A percentile compares a stretch with the other conserved stretches of the same genome.
phyloP scores from a whole-genome alignment of 64 coral and sea anemone species.

The Hydrozoanthus tunicans region DNA sequence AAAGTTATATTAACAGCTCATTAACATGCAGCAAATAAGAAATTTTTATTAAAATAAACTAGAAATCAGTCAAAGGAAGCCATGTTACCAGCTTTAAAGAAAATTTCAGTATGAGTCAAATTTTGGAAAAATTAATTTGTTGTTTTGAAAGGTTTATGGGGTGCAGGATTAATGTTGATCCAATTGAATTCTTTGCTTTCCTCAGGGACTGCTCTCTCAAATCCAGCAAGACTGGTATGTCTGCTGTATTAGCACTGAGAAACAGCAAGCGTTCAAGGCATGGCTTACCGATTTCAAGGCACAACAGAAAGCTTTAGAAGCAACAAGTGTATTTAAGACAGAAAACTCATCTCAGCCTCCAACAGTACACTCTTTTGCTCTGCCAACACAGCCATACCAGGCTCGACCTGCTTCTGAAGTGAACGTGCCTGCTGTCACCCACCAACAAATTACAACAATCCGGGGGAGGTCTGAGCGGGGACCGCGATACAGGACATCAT shows the following conservation, averaged over 20 bases:
- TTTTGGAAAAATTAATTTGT: no score
- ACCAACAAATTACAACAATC: neutral
- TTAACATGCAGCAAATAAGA: no score
- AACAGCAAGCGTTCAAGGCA: neutral
- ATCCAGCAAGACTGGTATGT: constrained; percentile 8
- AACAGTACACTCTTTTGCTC: neutral
- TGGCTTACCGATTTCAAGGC: neutral
- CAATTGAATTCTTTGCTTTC: neutral
- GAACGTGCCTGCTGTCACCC: neutral
- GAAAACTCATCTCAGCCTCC: neutral
- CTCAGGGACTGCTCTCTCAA: constrained; percentile 7
- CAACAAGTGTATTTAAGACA: neutral
- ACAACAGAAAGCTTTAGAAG: neutral
- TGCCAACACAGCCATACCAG: constrained; percentile 7
- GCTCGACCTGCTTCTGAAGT: neutral
- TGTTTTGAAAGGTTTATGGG: no score
- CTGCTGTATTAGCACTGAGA: neutral
- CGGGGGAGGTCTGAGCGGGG: neutral
- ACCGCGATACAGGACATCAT: constrained; percentile 43
- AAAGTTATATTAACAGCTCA: no score
- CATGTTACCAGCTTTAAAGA: no score
- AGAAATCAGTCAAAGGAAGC: no score
- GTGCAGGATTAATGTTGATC: neutral
- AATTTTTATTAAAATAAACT: no score
- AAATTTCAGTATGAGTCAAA: no score